Conservation (phyloP, 2,797 vertebrate genomes). For the Sebastes aleutianus region DNA sequence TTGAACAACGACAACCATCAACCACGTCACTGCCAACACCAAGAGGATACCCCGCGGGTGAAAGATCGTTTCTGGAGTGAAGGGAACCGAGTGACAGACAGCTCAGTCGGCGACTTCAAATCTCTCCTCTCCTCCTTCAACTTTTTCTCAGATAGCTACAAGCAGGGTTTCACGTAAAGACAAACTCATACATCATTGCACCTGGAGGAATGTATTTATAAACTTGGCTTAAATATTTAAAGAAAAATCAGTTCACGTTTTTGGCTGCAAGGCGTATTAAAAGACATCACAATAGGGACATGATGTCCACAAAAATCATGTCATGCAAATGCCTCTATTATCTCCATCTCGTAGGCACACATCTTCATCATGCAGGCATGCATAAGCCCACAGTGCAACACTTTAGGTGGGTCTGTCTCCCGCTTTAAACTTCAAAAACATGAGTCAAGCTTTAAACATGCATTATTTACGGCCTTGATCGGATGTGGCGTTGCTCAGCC, state of each 20-base stretch:
- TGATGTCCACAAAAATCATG: not conserved
- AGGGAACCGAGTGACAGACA: constrained; percentile 26
- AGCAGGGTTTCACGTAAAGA: not conserved
- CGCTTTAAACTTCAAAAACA: constrained; percentile 55
- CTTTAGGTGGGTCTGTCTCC: constrained; percentile 48
- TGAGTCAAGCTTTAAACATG: constrained; percentile 61
- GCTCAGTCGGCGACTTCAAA: not conserved
- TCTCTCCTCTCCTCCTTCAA: constrained; percentile 4
- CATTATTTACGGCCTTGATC: constrained; percentile 67
- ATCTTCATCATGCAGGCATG: constrained; percentile 18
- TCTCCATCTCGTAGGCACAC: not conserved
- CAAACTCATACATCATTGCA: not conserved
- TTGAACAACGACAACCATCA: constrained; percentile 59
- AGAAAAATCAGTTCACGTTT: not conserved
- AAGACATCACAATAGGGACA: not conserved
- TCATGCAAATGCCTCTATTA: constrained; percentile 12
- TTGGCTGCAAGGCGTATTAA: not conserved
- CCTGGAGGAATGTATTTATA: not conserved
- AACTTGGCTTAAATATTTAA: constrained; percentile 9
- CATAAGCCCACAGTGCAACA: constrained; percentile 23
- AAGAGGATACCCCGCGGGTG: constrained; percentile 36
- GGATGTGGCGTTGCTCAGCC: constrained; percentile 64
- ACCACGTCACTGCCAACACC: constrained; percentile 28
- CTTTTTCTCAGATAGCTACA: not conserved
- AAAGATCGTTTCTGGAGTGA: constrained; percentile 30